Conservation (phyloP, 2,113 vertebrate species). For the Ictidomys tridecemlineatus region DNA sequence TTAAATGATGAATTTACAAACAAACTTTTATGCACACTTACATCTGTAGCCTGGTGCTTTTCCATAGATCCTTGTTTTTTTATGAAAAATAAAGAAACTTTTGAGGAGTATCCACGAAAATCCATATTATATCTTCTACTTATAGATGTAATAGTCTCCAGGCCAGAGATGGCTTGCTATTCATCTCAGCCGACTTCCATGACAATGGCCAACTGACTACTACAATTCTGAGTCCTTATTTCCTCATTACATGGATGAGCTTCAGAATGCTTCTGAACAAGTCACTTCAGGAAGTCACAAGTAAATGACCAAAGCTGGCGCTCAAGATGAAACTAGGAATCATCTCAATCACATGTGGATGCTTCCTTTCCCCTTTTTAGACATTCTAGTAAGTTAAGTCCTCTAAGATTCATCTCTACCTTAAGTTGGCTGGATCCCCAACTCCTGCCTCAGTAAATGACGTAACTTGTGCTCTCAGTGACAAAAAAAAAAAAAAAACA, state of each 20-base stretch:
- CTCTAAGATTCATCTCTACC: not conserved
- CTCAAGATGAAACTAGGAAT: not conserved
- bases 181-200: not conserved
- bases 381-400: not conserved
- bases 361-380: not conserved
- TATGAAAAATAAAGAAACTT: not conserved
- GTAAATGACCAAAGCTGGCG: not conserved
- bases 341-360: not conserved
- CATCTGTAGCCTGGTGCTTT: not conserved
- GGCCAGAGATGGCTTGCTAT: not conserved
- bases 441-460: not conserved
- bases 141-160: not conserved
- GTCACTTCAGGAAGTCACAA: not conserved
- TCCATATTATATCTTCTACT: not conserved
- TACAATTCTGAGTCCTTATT: not conserved
- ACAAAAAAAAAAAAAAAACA: not conserved
- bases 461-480: not conserved
- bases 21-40: not conserved
- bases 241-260: not conserved
- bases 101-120: not conserved
- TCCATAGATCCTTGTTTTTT: not conserved
- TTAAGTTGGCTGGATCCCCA: not conserved
- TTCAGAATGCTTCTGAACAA: not conserved
- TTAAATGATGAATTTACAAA: not conserved
- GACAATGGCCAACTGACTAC: not conserved